Evolutionary conservation across 2,113 vertebrate genomes (phyloP), one percentile per base, ranked within the genome.

Genomic region (Pachyramphus minor): DNA sequence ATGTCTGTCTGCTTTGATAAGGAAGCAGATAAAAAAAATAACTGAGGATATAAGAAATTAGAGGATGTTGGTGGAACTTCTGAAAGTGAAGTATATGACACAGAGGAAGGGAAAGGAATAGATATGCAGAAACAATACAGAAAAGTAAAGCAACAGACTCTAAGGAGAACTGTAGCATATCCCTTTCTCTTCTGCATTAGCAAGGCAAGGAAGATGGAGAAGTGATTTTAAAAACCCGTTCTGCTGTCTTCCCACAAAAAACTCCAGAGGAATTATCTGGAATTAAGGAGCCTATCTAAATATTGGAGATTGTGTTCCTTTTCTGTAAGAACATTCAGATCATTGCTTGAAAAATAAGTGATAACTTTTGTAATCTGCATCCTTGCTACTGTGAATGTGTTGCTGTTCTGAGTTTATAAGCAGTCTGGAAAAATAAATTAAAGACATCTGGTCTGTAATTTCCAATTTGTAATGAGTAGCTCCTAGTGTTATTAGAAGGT

Each of bases 391-490:
- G 27, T 84, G 55, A 88, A 76, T 74, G 21, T 84, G 7, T 21
- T 84, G 44, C 39, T 95, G 14, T 72, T 92, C 41, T 72, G 39
- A 81, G 35, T 92, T 84, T 90, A 39, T 31, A 85, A 5, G 5
- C 31, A 53, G 27, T 55, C 25, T 80, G 28, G 6, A 81, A 81
- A 96, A 87, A 64, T 50, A 45, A 85, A 44, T 84, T 91, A 44
- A 71, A 92, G 85, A 53, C 59, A 84, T 64, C 35, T 83, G n/a
- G 45, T 90, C 53, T 95, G 16, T 74, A 92, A 90, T 89, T 96
- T 95, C 27, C n/a, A 79, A 22, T 72, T 86, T 86, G 17, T 62
- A 63, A 62, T 37, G 11, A 60, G 60, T 18, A 50, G 9, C 12
- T 56, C 18, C 50, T 80, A 66, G 79, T 35, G 6, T 74, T 85